Percentiles rank a stretch among this genome's conserved stretches.
phyloP scores from a whole-genome alignment of 2,113 vertebrate species.

The Suncus etruscus region DNA sequence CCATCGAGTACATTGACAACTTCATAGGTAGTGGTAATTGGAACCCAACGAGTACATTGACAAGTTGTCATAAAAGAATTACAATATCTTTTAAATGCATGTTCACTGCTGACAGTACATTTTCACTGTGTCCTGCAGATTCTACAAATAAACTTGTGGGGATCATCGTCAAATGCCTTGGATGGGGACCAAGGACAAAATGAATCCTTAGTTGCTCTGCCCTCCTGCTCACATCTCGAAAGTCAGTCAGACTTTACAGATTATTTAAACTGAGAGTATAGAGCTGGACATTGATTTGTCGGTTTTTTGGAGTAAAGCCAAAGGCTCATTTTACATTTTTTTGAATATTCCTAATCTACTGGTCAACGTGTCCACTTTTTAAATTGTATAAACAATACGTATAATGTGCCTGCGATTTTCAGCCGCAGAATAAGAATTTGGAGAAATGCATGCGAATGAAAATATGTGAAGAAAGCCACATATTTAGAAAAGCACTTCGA shows the following conservation, averaged over 20 bases:
- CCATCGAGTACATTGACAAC: background rate
- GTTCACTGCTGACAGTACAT: background rate
- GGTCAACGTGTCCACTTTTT: background rate
- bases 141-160: background rate
- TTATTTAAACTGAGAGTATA: background rate
- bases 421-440: conserved; percentile 10
- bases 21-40: background rate
- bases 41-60: background rate
- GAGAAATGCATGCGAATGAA: background rate
- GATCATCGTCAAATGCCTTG: background rate
- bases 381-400: background rate
- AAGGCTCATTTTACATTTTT: background rate
- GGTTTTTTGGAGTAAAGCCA: background rate
- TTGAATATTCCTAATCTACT: background rate
- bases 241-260: background rate
- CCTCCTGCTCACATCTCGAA: background rate
- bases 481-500: background rate
- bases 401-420: background rate
- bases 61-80: background rate
- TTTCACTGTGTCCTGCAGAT: background rate
- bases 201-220: background rate
- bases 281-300: background rate
- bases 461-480: background rate
- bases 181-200: background rate
- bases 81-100: background rate